A percentile compares a stretch with the other conserved stretches of the same genome.
These are phyloP conservation scores for Stegodyphus dumicola DNA, from an alignment of 1,140 invertebrate species.

Conservation along the genomic window DNA sequence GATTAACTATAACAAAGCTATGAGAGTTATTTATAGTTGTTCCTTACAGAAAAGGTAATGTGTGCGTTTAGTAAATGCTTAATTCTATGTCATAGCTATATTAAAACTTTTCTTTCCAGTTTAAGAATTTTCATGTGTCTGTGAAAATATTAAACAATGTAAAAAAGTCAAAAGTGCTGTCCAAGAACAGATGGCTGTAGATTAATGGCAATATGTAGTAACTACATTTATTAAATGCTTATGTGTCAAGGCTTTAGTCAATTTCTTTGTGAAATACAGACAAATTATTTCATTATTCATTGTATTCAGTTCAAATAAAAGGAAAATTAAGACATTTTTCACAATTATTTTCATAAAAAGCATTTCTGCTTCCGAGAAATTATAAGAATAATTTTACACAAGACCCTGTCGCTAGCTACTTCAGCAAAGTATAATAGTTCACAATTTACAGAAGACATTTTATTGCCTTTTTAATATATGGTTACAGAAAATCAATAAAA, in stretches of 20 bases:
- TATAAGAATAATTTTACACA: too few species aligned
- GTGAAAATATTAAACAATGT: slow-evolving; percentile 28
- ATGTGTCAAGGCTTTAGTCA: slow-evolving; percentile 24
- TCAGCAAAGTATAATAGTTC: too few species aligned
- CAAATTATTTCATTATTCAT: too few species aligned
- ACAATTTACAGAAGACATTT: too few species aligned
- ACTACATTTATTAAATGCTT: slow-evolving; percentile 55
- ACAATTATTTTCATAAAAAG: too few species aligned
- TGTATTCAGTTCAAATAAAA: too few species aligned
- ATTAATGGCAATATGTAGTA: slow-evolving; percentile 52
- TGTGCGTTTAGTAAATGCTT: slow-evolving; percentile 30
- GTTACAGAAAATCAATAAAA: too few species aligned
- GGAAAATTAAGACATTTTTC: too few species aligned
- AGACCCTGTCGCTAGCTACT: too few species aligned
- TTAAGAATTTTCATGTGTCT: slow-evolving; percentile 36
- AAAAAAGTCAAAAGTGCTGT: slow-evolving; percentile 15
- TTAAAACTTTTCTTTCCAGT: slow-evolving; percentile 30
- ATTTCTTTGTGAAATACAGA: not conserved
- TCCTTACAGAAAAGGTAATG: slow-evolving; percentile 37
- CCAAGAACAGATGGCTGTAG: slow-evolving; percentile 34
- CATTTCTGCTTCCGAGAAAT: too few species aligned
- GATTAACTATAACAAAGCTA: slow-evolving; percentile 31
- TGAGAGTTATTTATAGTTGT: slow-evolving; percentile 15
- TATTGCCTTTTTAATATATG: too few species aligned
- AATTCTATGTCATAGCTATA: slow-evolving; percentile 38